Base-by-base conservation (phyloP, 2,113 vertebrate genomes). In the Pygoscelis adeliae region DNA sequence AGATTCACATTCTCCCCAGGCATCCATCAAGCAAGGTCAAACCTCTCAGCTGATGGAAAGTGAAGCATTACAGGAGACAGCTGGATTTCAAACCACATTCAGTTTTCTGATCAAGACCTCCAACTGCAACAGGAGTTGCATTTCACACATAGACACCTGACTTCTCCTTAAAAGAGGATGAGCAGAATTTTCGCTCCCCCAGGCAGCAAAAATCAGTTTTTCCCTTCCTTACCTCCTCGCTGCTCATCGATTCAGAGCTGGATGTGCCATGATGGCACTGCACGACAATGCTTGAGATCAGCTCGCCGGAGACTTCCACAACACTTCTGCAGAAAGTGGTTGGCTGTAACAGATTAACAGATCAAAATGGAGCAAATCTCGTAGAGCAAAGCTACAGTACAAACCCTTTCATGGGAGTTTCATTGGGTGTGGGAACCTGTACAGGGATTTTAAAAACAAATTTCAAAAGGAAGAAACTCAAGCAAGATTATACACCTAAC, bases 211-310 rank as follows among this genome's bases (percentile, higher is more conserved):
- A 77, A 21, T 22, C 1, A 1, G 9, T 22, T 72, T 82, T 65
- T 14, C 30, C 21, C 3, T 38, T 22, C 8, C 92, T 16, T 90
- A 98, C 98, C 98, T 98, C 98, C 67, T 98, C 98, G 0, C 98
- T 98, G 97, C 98, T 98, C 88, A 53, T 25, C 0, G 98, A 98
- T 42, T 98, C 98, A 0, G 98, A 98, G n/a, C 95, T 90, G 91
- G 90, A 92, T 0, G 22, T 14, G 16, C 73, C 7, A 27, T 17
- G 97, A 30, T 22, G 91, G 90, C 98, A 98, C n/a, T 36, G 81
- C 49, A 97, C 97, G 1, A 49, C 27, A 61, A 97, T 14, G 1
- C 20, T 78, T 3, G 85, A 91, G 40, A 93, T 92, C 70, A 73
- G 38, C 27, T 95, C 92, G 1, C 25, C 29, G 0, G 94, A 96